Conservation (phyloP, 2,888 invertebrate species). For the Patella ulyssiponensis region DNA sequence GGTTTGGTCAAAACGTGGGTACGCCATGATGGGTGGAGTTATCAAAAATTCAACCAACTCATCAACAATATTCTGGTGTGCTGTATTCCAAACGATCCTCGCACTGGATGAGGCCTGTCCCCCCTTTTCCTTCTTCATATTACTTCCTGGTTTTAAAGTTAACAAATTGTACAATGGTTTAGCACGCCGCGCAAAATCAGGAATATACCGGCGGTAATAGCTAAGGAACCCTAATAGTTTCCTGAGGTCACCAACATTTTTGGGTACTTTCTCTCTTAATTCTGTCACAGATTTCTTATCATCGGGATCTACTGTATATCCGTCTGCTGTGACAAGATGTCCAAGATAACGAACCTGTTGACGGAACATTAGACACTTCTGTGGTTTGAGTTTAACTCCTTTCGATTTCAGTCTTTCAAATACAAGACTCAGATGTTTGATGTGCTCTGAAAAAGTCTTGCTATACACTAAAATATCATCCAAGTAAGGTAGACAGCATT, state of each 20-base stretch:
- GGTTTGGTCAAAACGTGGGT: not conserved
- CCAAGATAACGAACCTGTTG: conserved; percentile 36
- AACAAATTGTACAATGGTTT: conserved; percentile 19
- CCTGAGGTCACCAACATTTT: conserved; percentile 35
- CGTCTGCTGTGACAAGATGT: conserved; percentile 33
- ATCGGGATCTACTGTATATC: conserved; percentile 27
- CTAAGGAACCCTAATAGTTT: conserved; percentile 31
- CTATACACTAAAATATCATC: conserved; percentile 23
- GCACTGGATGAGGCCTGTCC: not conserved
- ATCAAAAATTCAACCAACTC: conserved; percentile 1
- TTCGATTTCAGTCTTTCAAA: conserved; percentile 17
- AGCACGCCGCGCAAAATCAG: conserved; percentile 35
- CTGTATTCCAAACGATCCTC: not conserved
- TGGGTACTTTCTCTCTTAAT: conserved; percentile 27
- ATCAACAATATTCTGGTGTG: not conserved
- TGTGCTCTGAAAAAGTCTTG: conserved; percentile 20
- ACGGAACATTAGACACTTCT: not conserved
- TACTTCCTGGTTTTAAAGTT: not conserved
- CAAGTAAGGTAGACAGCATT: conserved; percentile 24
- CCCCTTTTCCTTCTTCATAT: not conserved
- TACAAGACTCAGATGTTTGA: conserved; percentile 15
- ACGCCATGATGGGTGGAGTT: not conserved
- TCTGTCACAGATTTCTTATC: conserved; percentile 28
- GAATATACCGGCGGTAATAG: conserved; percentile 35
- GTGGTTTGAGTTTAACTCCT: conserved; percentile 16